Base-by-base conservation (phyloP, 35 echinoderm and acorn worm species). In the Apostichopus japonicus region DNA sequence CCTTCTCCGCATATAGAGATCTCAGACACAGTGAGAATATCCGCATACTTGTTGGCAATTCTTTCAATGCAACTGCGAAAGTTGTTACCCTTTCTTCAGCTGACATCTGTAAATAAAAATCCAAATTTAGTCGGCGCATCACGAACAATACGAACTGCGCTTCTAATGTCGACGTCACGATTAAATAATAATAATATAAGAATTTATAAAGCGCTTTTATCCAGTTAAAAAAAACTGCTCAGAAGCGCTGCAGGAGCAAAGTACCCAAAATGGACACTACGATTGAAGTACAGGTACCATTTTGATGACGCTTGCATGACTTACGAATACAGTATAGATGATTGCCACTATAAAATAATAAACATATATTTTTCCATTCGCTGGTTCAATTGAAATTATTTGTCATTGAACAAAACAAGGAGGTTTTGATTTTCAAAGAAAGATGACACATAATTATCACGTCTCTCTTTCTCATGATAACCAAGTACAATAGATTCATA, bases 11-110 rank as follows among this genome's bases (percentile, higher is more conserved):
- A 54, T 77, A 90, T n/a, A 90, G 88, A 33, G 70, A 33, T 76
- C 88, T 73, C 70, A 90, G 70, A 75, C 24, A 76, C 4, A 72
- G 65, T 4, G 88, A 90, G 72, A 90, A 90, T 55, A 53, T 53
- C 23, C 88, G 71, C 88, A 90, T 90, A 54, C 72, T 54, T 23
- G 7, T 89, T 8, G 61, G 87, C 15, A 83, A 51, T 52, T 72
- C 65, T 6, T 24, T 73, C 61, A 90, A 7, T 23, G 21, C 70
- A 23, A 15, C 51, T 23, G 65, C 63, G 63, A 67, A 6, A 14
- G 10, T 67, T 10, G 10, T 67, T 67, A 67, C 10, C 8, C 10
- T 10, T 67, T 67, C 11, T 67, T 67, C 6, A 67, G 63, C 7
- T 14, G 63, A 2, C 7, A 67, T 67, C 63, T 67, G 63, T 67